Evolutionary conservation across 1,140 invertebrate genomes (phyloP), one percentile per base, ranked within the genome.

Genomic region (Steinernema feltiae): DNA sequence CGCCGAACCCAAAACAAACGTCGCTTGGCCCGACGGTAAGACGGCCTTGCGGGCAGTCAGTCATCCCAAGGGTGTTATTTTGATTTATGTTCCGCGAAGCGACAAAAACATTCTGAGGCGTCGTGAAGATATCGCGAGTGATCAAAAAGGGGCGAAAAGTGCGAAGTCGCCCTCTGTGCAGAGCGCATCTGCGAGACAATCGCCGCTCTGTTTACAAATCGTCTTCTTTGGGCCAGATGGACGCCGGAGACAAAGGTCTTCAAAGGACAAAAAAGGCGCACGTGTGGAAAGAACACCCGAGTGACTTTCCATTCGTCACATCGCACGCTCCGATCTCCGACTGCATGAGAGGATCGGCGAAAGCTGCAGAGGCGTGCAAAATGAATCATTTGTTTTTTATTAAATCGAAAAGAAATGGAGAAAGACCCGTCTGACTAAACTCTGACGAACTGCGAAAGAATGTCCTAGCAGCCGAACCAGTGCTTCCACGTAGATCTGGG

Each of bases 61-160:
- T 63, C 53, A 63, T 63, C 24, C 53, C 15, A 12, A 63, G 53
- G 53, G 53, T 63, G 53, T 27, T 63, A 63, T 63, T 63, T 63
- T 63, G 53, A 63, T 63, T 63, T 63, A 63, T 27, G 53, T n/a
- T 3, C 53, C 24, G 15, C n/a, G 53, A 63, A 3, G 24, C 53
- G 53, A 17, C 24, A 27, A 63, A 63, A 12, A 63, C 53, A 63
- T 63, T 63, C 35, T 41, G 7, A 41, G 7, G 35, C 53, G 12
- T 63, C 12, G 53, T 27, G 7, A 27, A 7, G 15, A 63, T 15
- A 21, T 63, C 53, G 7, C 18, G 7, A 18, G 35, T 41, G 35
- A 41, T 41, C 35, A 41, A 41, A 41, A 41, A 41, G 35, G 35
- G 35, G 18, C 35, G 35, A 41, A 63, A 63, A 63, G 53, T 63